phyloP scores from a whole-genome alignment of 2,797 vertebrate genomes.

The Danio aesculapii region DNA sequence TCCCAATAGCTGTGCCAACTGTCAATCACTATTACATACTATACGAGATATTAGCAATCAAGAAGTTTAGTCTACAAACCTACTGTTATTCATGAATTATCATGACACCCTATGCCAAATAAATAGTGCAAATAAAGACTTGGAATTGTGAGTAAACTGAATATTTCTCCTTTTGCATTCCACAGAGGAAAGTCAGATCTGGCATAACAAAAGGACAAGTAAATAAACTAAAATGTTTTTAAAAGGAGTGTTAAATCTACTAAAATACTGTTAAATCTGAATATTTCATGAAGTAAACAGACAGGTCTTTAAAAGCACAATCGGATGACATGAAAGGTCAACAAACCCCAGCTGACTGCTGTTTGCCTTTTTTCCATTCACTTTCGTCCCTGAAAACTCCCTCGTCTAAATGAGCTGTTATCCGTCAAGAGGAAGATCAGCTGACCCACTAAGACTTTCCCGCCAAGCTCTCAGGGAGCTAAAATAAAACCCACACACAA shows the following conservation, averaged over 20 bases:
- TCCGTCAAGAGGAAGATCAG: constrained; percentile 46
- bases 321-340: constrained; percentile 14
- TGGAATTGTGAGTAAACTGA: too few relatives aligned
- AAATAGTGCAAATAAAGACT: too few relatives aligned
- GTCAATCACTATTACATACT: too few relatives aligned
- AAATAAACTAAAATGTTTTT: background rate
- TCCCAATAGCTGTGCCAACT: too few relatives aligned
- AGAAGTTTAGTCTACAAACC: too few relatives aligned
- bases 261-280: background rate
- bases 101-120: too few relatives aligned
- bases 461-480: constrained; percentile 4
- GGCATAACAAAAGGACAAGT: background rate
- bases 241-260: background rate
- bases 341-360: background rate
- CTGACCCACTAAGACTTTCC: constrained; percentile 46
- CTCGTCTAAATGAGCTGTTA: constrained; percentile 29
- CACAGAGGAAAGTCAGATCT: background rate
- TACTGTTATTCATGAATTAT: too few relatives aligned
- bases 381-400: constrained; percentile 19
- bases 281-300: background rate
- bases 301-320: background rate
- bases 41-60: too few relatives aligned
- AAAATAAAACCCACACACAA: constrained; percentile 36
- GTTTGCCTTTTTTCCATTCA: constrained; percentile 21
- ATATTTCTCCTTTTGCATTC: background rate